Percentiles rank a stretch among this genome's conserved stretches.
Conservation (phyloP, 2,113 vertebrate genomes). For the Stigmatopora nigra region DNA sequence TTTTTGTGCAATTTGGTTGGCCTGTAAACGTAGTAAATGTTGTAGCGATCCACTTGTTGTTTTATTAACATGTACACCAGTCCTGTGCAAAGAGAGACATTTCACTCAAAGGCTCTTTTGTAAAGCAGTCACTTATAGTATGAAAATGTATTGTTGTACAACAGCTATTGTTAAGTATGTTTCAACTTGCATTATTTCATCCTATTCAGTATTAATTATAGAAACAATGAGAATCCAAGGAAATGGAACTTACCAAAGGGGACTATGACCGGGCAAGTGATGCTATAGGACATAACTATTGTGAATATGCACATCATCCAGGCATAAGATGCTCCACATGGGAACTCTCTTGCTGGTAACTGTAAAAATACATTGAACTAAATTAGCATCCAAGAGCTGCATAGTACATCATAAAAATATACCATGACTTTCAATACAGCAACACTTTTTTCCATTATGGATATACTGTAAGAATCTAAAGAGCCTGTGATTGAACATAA, state of each 20-base stretch:
- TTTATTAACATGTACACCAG: constrained; percentile 98
- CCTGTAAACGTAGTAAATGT: constrained; percentile 96
- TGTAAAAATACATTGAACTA: constrained; percentile 40
- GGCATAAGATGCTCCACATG: constrained; percentile 94
- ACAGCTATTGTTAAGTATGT: not conserved
- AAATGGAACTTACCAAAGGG: constrained; percentile 82
- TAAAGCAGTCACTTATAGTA: no score
- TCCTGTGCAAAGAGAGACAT: constrained; percentile 62
- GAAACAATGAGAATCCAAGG: not conserved
- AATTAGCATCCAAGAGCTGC: not conserved
- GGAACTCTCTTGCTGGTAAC: constrained; percentile 98
- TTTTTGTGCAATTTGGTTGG: constrained; percentile 97
- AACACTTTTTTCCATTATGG: no score
- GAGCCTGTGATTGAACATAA: no score
- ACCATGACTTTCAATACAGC: not conserved
- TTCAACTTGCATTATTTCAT: not conserved
- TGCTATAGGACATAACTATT: constrained; percentile 99
- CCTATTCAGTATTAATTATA: not conserved
- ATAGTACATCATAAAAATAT: no score
- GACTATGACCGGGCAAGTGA: constrained; percentile 97
- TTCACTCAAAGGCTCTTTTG: not conserved
- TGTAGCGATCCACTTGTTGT: constrained; percentile 94
- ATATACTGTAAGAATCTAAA: no score
- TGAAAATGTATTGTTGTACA: not conserved
- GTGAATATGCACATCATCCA: constrained; percentile 99